These are phyloP conservation scores for Pycnonotus jocosus DNA, from an alignment of 2,113 vertebrate species.

Conservation along the genomic window DNA sequence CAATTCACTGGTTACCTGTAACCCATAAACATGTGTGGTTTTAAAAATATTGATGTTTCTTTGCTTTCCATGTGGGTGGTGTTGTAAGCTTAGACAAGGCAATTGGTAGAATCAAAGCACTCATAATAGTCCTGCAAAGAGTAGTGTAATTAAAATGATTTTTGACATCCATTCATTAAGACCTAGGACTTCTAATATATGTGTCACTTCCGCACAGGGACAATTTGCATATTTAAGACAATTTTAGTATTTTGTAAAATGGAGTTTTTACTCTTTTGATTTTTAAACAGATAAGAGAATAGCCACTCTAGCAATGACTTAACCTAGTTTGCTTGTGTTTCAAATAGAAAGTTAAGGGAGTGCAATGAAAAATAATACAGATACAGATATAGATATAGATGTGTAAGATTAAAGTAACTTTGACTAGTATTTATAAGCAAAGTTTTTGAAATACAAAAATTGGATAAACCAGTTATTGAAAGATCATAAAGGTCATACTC, in stretches of 20 bases:
- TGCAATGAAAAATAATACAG: neutral
- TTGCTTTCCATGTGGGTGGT: neutral
- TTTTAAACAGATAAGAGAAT: neutral
- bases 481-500: neutral
- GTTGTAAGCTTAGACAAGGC: neutral
- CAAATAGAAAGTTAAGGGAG: neutral
- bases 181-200: neutral
- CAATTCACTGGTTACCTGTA: neutral
- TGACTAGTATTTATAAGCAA: neutral
- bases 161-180: neutral
- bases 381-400: neutral
- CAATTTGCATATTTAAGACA: neutral
- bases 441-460: neutral
- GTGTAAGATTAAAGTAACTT: neutral
- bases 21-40: neutral
- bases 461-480: neutral
- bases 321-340: neutral
- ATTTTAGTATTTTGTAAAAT: neutral
- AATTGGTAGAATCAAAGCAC: neutral
- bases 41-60: conserved; percentile 30
- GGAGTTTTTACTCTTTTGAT: neutral
- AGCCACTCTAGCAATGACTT: neutral
- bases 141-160: neutral
- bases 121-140: neutral
- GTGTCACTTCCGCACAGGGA: neutral